These are phyloP conservation scores for Hydractinia echinata DNA, from an alignment of 30 jellyfish, hydroid and myxozoan genomes.

Conservation along the genomic window DNA sequence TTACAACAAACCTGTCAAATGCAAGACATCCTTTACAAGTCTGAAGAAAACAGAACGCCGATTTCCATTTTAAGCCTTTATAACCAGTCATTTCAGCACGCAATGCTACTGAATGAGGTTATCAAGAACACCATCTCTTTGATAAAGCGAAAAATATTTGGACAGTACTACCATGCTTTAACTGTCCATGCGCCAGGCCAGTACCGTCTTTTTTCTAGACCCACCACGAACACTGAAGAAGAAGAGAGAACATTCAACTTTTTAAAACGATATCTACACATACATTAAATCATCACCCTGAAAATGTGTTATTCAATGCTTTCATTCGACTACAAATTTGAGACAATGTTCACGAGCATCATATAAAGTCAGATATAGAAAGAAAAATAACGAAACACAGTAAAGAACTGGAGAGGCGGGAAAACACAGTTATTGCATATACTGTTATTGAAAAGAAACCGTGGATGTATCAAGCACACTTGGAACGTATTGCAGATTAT, in stretches of 20 bases:
- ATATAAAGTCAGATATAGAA: too few relatives aligned
- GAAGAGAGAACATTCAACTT: conserved; percentile 25
- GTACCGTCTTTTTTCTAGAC: too few relatives aligned
- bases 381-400: too few relatives aligned
- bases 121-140: conserved; percentile 2
- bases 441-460: background rate
- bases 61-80: conserved; percentile 13
- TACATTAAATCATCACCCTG: conserved; percentile 19
- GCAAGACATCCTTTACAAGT: conserved; percentile 7
- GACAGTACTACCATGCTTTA: conserved; percentile 16
- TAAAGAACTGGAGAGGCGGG: too few relatives aligned
- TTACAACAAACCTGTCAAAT: background rate
- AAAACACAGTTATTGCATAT: too few relatives aligned
- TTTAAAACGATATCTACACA: background rate
- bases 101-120: conserved; percentile 15
- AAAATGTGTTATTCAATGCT: background rate
- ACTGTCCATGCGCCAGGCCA: conserved; percentile 8
- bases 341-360: background rate
- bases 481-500: background rate
- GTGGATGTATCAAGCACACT: background rate
- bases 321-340: conserved; percentile 24
- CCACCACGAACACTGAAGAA: conserved; percentile 27
- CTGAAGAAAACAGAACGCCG: conserved; percentile 13
- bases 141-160: conserved; percentile 3
- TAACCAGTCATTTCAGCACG: conserved; percentile 18